These are phyloP conservation scores for Agonopterix arenella DNA, from an alignment of 2,888 invertebrate species.

Conservation along the genomic window DNA sequence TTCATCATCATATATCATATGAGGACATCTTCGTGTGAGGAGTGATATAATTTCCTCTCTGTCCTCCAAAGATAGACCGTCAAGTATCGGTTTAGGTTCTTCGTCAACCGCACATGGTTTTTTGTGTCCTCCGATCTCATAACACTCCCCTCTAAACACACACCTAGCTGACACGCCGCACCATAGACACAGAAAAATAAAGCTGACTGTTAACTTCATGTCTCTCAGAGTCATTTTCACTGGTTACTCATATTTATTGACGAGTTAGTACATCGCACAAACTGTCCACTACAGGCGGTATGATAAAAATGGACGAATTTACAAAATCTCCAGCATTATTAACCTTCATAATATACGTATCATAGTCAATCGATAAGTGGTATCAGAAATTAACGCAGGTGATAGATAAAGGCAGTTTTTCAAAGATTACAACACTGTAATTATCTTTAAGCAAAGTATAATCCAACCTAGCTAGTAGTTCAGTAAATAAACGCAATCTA, in stretches of 20 bases:
- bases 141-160: slow-evolving; percentile 46
- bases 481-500: background rate
- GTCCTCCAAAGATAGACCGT: slow-evolving; percentile 36
- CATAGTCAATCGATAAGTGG: slow-evolving; percentile 33
- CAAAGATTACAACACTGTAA: background rate
- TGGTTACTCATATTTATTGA: background rate
- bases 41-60: slow-evolving; percentile 44
- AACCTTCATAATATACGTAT: slow-evolving; percentile 6
- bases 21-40: slow-evolving; percentile 79
- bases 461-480: background rate
- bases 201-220: background rate
- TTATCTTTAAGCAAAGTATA: background rate
- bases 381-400: slow-evolving; percentile 57
- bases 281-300: background rate
- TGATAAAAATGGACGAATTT: slow-evolving; percentile 7
- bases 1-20: slow-evolving; percentile 57
- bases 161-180: slow-evolving; percentile 39
- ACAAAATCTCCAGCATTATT: slow-evolving; percentile 9
- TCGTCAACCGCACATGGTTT: slow-evolving; percentile 40
- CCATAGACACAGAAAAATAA: slow-evolving; percentile 32
- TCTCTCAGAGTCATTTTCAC: background rate
- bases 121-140: slow-evolving; percentile 25
- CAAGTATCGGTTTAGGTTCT: slow-evolving; percentile 30
- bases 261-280: background rate
- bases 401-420: slow-evolving; percentile 32